A percentile compares a stretch with the other conserved stretches of the same genome.
phyloP scores from a whole-genome alignment of 2,113 vertebrate species.

The Mus pahari region DNA sequence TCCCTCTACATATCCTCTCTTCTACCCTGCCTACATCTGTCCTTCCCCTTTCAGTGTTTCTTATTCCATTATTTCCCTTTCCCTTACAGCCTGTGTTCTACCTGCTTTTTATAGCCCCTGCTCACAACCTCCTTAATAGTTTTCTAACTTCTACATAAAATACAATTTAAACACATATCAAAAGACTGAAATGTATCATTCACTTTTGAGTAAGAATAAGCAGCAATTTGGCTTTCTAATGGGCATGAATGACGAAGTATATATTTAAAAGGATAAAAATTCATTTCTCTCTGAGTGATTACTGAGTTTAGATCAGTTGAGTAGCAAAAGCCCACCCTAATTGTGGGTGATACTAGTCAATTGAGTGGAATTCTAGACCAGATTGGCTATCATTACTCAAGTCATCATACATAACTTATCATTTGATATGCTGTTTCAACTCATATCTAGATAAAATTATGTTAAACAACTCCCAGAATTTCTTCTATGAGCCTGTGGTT shows the following conservation, averaged over 20 bases:
- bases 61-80: not conserved
- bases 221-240: not conserved
- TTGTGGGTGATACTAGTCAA: not conserved
- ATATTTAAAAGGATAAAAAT: not conserved
- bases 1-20: not conserved
- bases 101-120: not conserved
- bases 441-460: not conserved
- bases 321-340: not conserved
- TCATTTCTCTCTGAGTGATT: not conserved
- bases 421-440: not conserved
- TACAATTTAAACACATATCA: not conserved
- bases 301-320: not conserved
- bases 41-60: not conserved
- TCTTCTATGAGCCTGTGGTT: not conserved
- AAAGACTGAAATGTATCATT: not conserved
- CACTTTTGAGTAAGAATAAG: not conserved
- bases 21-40: not conserved
- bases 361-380: not conserved
- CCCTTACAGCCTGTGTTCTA: not conserved
- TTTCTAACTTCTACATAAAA: not conserved
- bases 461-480: not conserved
- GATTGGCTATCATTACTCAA: not conserved
- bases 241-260: not conserved
- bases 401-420: not conserved
- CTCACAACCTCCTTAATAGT: not conserved